Base-by-base conservation (phyloP, 2,797 vertebrate species). In the Loriculus beryllinus region DNA sequence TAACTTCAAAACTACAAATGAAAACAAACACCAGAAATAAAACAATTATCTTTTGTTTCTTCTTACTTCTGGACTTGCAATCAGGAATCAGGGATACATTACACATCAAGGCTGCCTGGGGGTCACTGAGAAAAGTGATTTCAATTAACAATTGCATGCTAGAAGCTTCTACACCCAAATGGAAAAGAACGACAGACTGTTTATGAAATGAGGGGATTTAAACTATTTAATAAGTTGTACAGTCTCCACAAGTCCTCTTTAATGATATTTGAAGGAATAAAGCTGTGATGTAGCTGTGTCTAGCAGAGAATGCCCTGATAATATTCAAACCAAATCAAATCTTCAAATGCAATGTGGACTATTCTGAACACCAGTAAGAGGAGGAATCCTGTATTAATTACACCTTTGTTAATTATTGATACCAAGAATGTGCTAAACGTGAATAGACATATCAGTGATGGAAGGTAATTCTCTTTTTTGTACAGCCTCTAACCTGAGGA, bases 21-120 rank as follows among this genome's bases (percentile, higher is more conserved):
- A 88, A 94, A 95, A 94, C 54, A 63, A 87, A 86, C 57, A 69
- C 62, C 68, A 74, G 63, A 91, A 94, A 78, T 52, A 94, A 92
- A 89, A 74, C 10, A 78, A 94, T 78, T 82, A 16, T 76, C 35
- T 67, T 82, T 29, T 63, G 33, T 59, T 67, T 16, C 28, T 91
- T 93, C 86, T 88, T 84, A 88, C 82, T 96, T 92, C 40, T 91
- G 69, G 43, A 65, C 47, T 64, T 2, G 3, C n/a, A 40, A 35
- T 86, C 59, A 76, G 68, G 78, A 91, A 83, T 78, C 59, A 69
- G 42, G 54, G 54, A 48, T 42, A 54, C 31, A 26, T 75, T 72
- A 47, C 79, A 43, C 82, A 91, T 43, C 45, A 52, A 42, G 59
- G 57, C 75, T 82, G 72, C 62, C 86, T 67, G 48, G 22, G n/a